Evolutionary conservation across 1,140 invertebrate genomes (phyloP).

Genomic region (Daktulosphaira vitifoliae): DNA sequence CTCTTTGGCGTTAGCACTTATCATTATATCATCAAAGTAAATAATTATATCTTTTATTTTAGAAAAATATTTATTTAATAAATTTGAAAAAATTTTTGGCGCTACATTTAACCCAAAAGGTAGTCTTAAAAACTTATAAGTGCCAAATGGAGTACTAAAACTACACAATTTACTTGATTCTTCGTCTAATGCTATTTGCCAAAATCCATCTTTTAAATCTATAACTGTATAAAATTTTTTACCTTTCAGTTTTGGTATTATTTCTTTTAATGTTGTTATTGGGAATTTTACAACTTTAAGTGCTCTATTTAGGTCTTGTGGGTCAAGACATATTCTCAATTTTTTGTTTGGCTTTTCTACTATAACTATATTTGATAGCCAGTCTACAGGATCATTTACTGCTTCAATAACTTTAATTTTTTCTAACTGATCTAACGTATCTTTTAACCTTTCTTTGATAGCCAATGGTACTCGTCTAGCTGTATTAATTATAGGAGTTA

Average conservation of each 20-base stretch:
- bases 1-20: conserved; percentile 35
- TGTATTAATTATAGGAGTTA: background rate
- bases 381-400: background rate
- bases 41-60: conserved; percentile 30
- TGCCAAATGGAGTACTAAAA: too few relatives aligned
- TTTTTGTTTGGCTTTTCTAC: background rate
- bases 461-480: background rate
- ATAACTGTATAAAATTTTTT: background rate
- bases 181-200: background rate
- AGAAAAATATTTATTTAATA: conserved; percentile 34
- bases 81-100: conserved; percentile 36
- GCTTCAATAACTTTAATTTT: background rate
- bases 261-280: background rate
- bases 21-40: conserved; percentile 43
- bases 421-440: background rate
- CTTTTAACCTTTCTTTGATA: background rate
- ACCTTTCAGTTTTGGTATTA: background rate
- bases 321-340: conserved; percentile 2
- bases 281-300: background rate
- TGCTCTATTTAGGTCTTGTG: background rate
- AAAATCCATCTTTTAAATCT: conserved; percentile 2
- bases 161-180: background rate
- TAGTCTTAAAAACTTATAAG: conserved; percentile 31
- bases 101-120: conserved; percentile 35
- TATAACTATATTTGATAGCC: background rate